Evolutionary conservation across 2,888 invertebrate species (phyloP), one percentile per base, ranked within the genome.

Genomic region (Ptychoptera albimana): DNA sequence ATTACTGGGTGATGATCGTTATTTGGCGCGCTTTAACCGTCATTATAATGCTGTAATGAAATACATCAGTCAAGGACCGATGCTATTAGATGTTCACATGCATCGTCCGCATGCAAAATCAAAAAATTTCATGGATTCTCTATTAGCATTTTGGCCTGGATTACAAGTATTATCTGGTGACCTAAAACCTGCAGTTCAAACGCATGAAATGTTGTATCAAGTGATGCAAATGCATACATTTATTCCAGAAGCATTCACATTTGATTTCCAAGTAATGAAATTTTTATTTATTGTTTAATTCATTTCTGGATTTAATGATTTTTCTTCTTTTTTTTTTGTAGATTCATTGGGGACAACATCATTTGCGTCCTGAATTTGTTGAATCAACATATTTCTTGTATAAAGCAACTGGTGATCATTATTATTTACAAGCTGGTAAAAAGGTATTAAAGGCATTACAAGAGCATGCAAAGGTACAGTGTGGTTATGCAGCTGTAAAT

Each of bases 311-410:
- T 15, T 43, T 16, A 42, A 13, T n/a, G n/a, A n/a, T n/a, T n/a
- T n/a, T n/a, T n/a, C n/a, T n/a, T n/a, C n/a, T n/a, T n/a, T n/a
- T 45, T 42, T 48, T 43, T 44, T 49, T 48, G 44, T 60, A 82
- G 77, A 91, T 98, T 8, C 94, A 97, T 60, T 98, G 97, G 97
- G 94, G 89, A 2, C 93, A 96, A 60, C 93, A 97, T 68, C 94
- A 93, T 2, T 68, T 98, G 3, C 75, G 97, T 35, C 97, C 97
- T 0, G 97, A 98, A 65, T 97, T 98, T 67, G 71, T 98, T 40
- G 97, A 98, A 66, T 94, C 94, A 0, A 98, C 97, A 0, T 98
- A 97, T 63, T 96, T 96, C 64, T 70, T 98, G 12, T 93, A 92
- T 64, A 81, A 83, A 56, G 96, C 97, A 1, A 98, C 97, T 0